Evolutionary conservation across 2,797 vertebrate species (phyloP), one percentile per base, ranked within the genome.

Genomic region (Rhinella marina): DNA sequence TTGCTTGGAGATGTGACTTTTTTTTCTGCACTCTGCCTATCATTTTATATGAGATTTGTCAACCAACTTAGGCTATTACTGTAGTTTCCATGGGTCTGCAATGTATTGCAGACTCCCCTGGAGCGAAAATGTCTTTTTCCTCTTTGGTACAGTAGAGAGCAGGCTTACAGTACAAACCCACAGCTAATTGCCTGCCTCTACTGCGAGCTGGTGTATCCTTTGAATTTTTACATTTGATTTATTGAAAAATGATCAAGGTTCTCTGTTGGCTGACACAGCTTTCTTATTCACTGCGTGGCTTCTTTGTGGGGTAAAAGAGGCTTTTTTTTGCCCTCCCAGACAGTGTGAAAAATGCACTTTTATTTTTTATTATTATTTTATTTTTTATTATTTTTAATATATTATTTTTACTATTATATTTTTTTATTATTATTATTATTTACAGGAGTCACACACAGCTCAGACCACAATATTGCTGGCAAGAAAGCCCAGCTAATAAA

Each of bases 401-500:
- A n/a, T n/a, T n/a, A n/a, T 23, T 75, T 21, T 41, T 6, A 41
- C 7, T 41, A 62, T 54, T 54, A 11, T 54, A 12, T 41, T 32
- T 85, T 78, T 54, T 14, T 14, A 10, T 84, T 84, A 73, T 66
- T 66, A 2, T 52, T 73, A 80, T 56, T 88, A 70, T 82, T 85
- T 82, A 87, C 90, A 87, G 73, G 89, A 92, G 90, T 91, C 90
- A 90, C 84, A 50, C 54, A 68, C 50, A 72, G 84, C 59, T 76
- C 54, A 57, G 80, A 82, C 56, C 73, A 86, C 84, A 86, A 77
- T 84, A 68, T 87, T 68, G 90, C 88, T 52, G 90, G 87, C 82
- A 88, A 87, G 81, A 88, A 92, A 91, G 91, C 84, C 90, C 83
- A 91, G 87, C 91, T 90, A 85, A 92, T 62, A 89, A 92, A 90